Base-by-base conservation (phyloP, 2,797 vertebrate genomes). In the Carduelis carduelis region DNA sequence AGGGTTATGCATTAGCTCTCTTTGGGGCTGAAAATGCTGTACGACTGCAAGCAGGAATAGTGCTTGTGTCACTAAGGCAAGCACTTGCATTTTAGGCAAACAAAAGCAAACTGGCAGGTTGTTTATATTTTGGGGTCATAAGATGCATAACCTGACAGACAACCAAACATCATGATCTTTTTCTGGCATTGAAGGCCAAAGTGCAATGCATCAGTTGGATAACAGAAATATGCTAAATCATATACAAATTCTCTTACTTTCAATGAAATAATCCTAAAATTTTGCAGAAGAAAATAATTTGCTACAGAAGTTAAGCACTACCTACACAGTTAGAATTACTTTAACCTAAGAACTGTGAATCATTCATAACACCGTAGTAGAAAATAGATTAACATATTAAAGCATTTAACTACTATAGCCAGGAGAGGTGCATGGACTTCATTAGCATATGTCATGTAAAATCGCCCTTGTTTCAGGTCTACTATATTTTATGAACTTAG, bases 311-410 rank as follows among this genome's bases (percentile, higher is more conserved):
- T 90, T 28, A 94, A 91, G 21, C 20, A 84, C 52, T 83, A 63
- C 43, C 44, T 89, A 74, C 52, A 69, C 17, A 89, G 65, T 85
- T 37, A 88, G 60, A 88, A 90, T 52, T 44, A 47, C 23, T 61
- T 53, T 52, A 82, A 88, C 9, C 34, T 60, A 77, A 86, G 50
- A 93, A 87, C 66, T n/a, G 52, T 69, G 64, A 95, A 91, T 90
- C 53, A 70, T 87, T 85, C 23, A 19, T 72, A 90, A 70, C 13
- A 77, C 7, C 69, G 76, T 64, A 76, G 59, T 64, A 78, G 44
- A 84, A 83, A 84, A 93, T 32, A 94, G 57, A 93, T 89, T 59
- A 93, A 85, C 65, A 60, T 72, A 72, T 44, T 89, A 88, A 91
- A 95, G 39, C n/a, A 66, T 82, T 81, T 88, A 94, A 87, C 46